These are phyloP conservation scores for Cryptotermes secundus DNA, from an alignment of 1,140 invertebrate genomes.

Conservation along the genomic window DNA sequence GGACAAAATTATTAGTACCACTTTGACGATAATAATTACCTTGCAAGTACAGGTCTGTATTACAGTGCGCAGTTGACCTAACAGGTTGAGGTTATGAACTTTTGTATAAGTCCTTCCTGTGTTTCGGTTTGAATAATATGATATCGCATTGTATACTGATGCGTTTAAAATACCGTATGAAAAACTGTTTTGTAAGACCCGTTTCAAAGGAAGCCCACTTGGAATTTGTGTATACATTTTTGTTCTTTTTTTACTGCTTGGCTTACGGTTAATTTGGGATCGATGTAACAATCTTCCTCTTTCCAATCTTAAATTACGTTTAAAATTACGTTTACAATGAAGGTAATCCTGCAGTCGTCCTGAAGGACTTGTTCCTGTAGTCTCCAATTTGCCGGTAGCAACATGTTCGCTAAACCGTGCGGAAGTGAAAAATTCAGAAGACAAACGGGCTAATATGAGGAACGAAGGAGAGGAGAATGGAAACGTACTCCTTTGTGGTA, in stretches of 20 bases:
- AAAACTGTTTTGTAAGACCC: neutral
- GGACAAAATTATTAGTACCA: neutral
- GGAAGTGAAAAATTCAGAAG: no score
- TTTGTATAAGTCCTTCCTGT: neutral
- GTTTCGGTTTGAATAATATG: neutral
- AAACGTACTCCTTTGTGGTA: no score
- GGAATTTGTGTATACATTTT: no score
- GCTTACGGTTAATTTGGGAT: neutral
- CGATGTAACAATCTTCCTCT: neutral
- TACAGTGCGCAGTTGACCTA: neutral
- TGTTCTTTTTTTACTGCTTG: neutral
- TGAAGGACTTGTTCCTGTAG: neutral
- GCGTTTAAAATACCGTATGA: neutral
- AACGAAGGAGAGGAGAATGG: no score
- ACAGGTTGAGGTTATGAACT: constrained; percentile 10
- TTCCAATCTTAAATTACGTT: neutral
- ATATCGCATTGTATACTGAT: neutral
- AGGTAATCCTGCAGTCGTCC: neutral
- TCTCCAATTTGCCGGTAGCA: neutral
- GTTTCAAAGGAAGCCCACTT: neutral
- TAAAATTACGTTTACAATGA: neutral
- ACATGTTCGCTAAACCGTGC: neutral
- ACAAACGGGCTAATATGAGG: no score
- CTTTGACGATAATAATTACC: neutral
- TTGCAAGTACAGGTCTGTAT: neutral